Conservation (phyloP, 2,888 invertebrate genomes). For the Pyrocoelia pectoralis region DNA sequence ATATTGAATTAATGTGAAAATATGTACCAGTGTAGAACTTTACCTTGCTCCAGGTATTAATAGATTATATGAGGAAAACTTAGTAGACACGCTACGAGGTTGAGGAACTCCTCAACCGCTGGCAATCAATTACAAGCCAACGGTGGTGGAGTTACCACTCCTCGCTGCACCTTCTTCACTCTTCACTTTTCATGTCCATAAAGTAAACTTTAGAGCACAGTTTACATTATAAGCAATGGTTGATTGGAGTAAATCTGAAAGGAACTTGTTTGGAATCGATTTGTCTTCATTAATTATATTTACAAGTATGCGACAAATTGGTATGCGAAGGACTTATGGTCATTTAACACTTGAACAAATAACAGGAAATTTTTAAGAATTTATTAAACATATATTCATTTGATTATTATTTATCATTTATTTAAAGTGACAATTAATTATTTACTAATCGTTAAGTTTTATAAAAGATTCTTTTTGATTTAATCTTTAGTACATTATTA, state of each 20-base stretch:
- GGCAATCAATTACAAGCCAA: slow-evolving; percentile 73
- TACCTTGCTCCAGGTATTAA: no score
- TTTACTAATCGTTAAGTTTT: no score
- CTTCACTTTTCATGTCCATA: not conserved
- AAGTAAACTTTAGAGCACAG: not conserved
- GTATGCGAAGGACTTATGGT: slow-evolving; percentile 1
- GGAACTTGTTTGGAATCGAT: not conserved
- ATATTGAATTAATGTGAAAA: no score
- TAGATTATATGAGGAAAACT: no score
- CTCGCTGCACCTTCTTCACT: slow-evolving; percentile 53
- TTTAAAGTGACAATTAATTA: no score
- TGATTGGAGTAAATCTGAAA: not conserved
- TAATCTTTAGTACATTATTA: no score
- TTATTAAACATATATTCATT: no score
- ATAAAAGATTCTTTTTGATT: no score
- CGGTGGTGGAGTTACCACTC: slow-evolving; percentile 89
- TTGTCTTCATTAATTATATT: no score
- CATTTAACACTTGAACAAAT: not conserved
- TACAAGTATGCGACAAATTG: no score
- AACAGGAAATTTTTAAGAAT: not conserved
- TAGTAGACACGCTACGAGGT: slow-evolving; percentile 64
- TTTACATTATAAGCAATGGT: not conserved
- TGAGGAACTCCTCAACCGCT: slow-evolving; percentile 82
- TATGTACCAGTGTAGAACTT: no score
- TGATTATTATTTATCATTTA: no score